Conservation (phyloP, 2,888 invertebrate genomes). For the Eupithecia abbreviata region DNA sequence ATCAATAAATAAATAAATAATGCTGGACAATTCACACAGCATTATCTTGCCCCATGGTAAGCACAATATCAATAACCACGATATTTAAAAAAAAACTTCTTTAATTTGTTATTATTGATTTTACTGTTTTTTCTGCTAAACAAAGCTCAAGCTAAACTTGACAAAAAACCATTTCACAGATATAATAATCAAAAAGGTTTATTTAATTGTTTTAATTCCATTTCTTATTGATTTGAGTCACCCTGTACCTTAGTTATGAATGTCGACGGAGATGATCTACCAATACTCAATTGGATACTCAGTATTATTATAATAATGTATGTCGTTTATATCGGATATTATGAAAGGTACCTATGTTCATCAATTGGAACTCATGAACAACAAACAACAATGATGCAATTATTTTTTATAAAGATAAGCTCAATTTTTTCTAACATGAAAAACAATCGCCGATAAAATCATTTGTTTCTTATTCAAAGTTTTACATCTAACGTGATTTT, state of each 20-base stretch:
- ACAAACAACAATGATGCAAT: neutral
- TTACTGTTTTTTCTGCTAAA: neutral
- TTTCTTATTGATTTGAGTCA: conserved; percentile 1
- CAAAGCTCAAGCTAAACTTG: too few species aligned
- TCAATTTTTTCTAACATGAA: conserved; percentile 46
- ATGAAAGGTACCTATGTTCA: conserved; percentile 36
- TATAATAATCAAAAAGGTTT: neutral
- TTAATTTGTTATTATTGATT: neutral
- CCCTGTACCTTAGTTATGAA: conserved; percentile 1
- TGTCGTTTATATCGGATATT: conserved; percentile 48
- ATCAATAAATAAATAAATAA: too few species aligned
- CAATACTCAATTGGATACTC: conserved; percentile 51
- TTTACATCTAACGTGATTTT: neutral
- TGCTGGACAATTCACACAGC: too few species aligned
- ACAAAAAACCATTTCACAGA: neutral
- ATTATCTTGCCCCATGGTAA: too few species aligned
- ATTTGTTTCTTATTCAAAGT: neutral
- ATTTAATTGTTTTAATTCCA: neutral
- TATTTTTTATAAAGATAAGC: conserved; percentile 42
- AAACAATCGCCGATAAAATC: neutral
- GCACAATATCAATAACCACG: too few species aligned
- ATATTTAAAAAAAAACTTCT: neutral
- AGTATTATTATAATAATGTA: conserved; percentile 68
- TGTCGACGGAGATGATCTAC: conserved; percentile 18
- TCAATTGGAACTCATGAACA: conserved; percentile 24